These are phyloP conservation scores for Sphenopsis melanotis DNA, from an alignment of 2,797 vertebrate genomes.

Conservation along the genomic window DNA sequence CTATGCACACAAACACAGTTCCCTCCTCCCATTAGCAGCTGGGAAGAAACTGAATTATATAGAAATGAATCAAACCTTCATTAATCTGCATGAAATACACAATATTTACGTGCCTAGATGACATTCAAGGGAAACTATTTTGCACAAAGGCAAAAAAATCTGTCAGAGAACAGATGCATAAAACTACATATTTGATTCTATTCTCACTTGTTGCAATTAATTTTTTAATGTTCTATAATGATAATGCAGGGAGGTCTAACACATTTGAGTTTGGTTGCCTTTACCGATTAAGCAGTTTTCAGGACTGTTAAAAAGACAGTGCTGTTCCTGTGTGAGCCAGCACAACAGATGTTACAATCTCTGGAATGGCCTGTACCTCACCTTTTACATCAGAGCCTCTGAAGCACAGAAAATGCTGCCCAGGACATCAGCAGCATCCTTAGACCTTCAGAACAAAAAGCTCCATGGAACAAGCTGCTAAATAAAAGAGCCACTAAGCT, in stretches of 20 bases:
- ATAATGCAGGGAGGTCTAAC: neutral
- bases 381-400: neutral
- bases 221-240: neutral
- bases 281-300: neutral
- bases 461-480: neutral
- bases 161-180: neutral
- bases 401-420: neutral
- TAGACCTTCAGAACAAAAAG: neutral
- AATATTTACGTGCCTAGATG: neutral
- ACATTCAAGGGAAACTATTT: neutral
- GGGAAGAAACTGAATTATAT: slow-evolving; percentile 4
- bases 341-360: neutral
- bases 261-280: neutral
- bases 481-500: neutral
- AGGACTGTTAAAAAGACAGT: neutral
- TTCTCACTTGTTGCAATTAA: neutral
- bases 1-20: neutral
- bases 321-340: neutral
- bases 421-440: neutral
- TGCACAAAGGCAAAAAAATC: neutral
- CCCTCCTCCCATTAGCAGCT: neutral
- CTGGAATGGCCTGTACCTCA: neutral
- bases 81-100: neutral
- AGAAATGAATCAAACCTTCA: neutral
- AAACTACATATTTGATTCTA: neutral